Evolutionary conservation across 1,140 invertebrate species (phyloP).

Genomic region (Orius insidiosus): DNA sequence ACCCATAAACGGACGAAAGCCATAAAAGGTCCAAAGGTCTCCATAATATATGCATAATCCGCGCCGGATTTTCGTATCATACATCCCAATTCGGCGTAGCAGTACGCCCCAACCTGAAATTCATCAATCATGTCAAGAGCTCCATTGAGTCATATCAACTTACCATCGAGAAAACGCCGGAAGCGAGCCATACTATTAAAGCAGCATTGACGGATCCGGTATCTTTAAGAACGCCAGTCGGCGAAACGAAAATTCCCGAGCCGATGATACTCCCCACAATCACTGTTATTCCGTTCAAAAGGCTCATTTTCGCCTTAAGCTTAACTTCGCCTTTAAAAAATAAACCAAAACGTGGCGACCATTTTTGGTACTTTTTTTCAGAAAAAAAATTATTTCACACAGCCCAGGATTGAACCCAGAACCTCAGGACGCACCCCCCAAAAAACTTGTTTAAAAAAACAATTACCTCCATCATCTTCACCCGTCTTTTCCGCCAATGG

Average conservation of each 20-base stretch:
- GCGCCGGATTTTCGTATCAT: constrained; percentile 88
- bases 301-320: constrained; percentile 83
- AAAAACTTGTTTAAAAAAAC: too few relatives aligned
- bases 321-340: constrained; percentile 31
- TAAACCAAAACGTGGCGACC: too few relatives aligned
- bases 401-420: too few relatives aligned
- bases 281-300: constrained; percentile 81
- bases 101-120: constrained; percentile 66
- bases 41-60: constrained; percentile 95
- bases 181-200: constrained; percentile 71
- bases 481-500: background rate
- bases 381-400: too few relatives aligned
- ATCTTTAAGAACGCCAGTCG: constrained; percentile 66
- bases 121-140: background rate
- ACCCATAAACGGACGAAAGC: constrained; percentile 95
- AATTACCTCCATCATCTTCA: constrained; percentile 13
- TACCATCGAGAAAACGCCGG: constrained; percentile 79
- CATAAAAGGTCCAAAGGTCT: constrained; percentile 85
- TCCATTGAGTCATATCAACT: too few relatives aligned
- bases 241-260: constrained; percentile 86
- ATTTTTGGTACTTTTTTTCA: too few relatives aligned
- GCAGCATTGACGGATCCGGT: constrained; percentile 78
- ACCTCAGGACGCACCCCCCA: too few relatives aligned
- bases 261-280: constrained; percentile 92
- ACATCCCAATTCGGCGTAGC: constrained; percentile 86